Evolutionary conservation across 2,888 invertebrate genomes (phyloP), one percentile per base, ranked within the genome.

Genomic region (Lasioglossum villosulum): DNA sequence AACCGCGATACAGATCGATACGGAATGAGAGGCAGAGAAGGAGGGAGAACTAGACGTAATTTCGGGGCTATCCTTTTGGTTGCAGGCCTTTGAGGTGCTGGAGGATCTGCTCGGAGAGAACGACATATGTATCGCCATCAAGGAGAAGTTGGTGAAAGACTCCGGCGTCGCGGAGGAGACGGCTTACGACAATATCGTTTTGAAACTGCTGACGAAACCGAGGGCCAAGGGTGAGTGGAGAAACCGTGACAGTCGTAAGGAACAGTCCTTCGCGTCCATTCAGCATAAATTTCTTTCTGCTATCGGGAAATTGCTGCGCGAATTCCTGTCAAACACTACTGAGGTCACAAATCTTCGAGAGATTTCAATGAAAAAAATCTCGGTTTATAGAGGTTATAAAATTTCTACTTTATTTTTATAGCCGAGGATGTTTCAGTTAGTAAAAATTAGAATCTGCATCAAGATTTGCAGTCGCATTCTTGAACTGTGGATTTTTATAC

Each of bases 141-240:
- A 99, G 93, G 99, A 99, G 95, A 98, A 98, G 94, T 96, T 99
- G 82, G 98, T 98, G 80, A 99, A 99, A 95, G 99, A 99, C 95
- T 99, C 99, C 0, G 99, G 99, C 27, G 99, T 99, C 3, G 99
- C 99, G 0, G 97, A 97, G 90, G 98, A 98, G 93, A 96, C 96
- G 16, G 97, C 97, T 70, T 99, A 98, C 94, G 98, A 99, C 95
- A 97, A 96, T 92, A 98, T 99, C 91, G 98, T 99, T 0, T 97
- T 97, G 90, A 98, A 97, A 92, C 96, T 99, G 79, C 96, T 98
- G 86, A 97, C 98, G 39, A 98, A 98, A 93, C 97, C 98, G 0
- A 96, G 98, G 89, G 99, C 99, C 0, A 96, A 98, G 97, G 99
- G 99, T 99, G 95, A 96, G 96, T 74, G 6, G 12, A 70, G 66